These are phyloP conservation scores for Cuniculus paca DNA, from an alignment of 2,797 vertebrate species.

Conservation along the genomic window DNA sequence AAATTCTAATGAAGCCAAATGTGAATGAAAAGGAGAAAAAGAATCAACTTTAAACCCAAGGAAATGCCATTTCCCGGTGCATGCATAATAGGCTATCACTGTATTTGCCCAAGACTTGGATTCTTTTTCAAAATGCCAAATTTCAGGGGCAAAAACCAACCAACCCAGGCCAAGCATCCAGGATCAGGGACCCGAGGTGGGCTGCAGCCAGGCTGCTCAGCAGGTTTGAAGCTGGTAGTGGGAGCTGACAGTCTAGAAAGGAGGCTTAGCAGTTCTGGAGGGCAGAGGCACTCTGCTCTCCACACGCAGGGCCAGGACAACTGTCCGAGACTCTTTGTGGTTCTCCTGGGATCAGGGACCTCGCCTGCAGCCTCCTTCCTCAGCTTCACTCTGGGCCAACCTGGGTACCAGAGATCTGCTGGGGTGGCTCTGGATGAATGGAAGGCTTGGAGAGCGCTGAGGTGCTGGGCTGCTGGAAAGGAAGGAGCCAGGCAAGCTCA, in stretches of 20 bases:
- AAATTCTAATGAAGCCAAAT: not conserved
- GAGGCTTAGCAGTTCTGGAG: not conserved
- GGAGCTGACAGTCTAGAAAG: not conserved
- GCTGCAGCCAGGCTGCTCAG: not conserved
- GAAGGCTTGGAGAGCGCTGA: not conserved
- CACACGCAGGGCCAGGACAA: not conserved
- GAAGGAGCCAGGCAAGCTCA: not conserved
- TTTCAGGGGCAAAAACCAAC: not conserved
- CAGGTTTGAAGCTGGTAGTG: not conserved
- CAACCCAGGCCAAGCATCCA: not conserved
- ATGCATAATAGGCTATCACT: not conserved
- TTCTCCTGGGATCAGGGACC: not conserved
- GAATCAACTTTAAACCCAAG: not conserved
- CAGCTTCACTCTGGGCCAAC: not conserved
- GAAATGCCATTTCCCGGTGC: not conserved
- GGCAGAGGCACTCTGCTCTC: not conserved
- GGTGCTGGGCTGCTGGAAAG: not conserved
- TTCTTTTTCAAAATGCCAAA: slow-evolving; percentile 23
- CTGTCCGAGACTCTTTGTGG: not conserved
- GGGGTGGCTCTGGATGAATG: not conserved
- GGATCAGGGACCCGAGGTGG: not conserved
- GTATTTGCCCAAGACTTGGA: not conserved
- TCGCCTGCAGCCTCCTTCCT: not conserved
- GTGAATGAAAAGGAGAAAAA: not conserved
- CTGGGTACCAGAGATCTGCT: not conserved